Base-by-base conservation (phyloP, 1,140 invertebrate species). In the Drosophila carrolli region DNA sequence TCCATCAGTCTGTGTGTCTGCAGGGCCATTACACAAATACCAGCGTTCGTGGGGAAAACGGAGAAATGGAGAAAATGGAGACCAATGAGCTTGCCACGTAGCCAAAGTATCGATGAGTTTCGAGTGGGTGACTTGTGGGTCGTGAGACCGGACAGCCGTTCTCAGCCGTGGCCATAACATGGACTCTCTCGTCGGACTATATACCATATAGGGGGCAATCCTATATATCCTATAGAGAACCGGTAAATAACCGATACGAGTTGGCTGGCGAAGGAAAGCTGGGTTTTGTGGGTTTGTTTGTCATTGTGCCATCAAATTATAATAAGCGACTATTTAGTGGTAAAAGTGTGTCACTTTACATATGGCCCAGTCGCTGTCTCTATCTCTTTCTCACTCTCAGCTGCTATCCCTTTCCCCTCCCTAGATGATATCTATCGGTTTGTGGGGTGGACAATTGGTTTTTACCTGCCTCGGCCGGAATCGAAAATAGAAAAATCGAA, bases 81-180 rank as follows among this genome's bases (percentile, higher is more conserved):
- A 85, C 82, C 82, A 85, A 81, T 86, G 78, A 75, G 75, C 82
- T 71, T 58, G 67, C 83, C 83, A 89, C 83, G 76, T 80, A 81
- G 67, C 75, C 83, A 79, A 89, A 88, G 83, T 89, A 88, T 88
- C 83, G 83, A 88, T 88, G 83, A 88, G 79, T 83, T 88, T 88
- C 62, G 82, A 88, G 84, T 88, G 58, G 54, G 63, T 46, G 61
- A 46, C 43, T 27, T 32, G 35, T 54, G 75, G 53, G 73, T 66
- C 84, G 76, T 88, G 83, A 70, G 83, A 88, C 84, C 83, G 83
- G 84, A 88, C 83, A 88, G 83, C 83, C 84, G 83, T 77, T 79
- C 66, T 70, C 62, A 60, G 59, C 44, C 47, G 48, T 61, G 63
- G 78, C 78, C 80, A 82, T 60, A 82, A 86, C 75, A 85, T 11